Percentiles rank a stretch among this genome's conserved stretches.
phyloP scores from a whole-genome alignment of 2,113 vertebrate genomes.

The Thoracochromis brauschi region DNA sequence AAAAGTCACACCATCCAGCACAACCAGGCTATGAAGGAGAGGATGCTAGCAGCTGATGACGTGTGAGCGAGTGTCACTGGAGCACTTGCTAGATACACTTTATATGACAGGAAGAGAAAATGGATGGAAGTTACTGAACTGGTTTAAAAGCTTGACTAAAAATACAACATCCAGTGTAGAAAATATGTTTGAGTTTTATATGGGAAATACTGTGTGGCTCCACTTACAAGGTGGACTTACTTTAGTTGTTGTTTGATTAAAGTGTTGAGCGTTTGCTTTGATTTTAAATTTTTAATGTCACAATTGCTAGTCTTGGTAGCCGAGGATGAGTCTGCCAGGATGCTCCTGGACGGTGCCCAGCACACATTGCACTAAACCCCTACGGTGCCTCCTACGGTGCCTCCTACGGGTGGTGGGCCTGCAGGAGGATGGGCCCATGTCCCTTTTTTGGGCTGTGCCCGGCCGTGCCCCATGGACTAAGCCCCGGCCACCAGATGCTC shows the following conservation, averaged over 20 bases:
- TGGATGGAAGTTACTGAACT: background rate
- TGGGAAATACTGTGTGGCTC: background rate
- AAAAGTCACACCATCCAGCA: background rate
- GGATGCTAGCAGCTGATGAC: background rate
- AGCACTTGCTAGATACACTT: background rate
- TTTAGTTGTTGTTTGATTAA: background rate
- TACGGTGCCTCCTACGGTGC: fast-evolving
- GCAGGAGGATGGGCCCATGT: background rate
- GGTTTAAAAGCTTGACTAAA: background rate
- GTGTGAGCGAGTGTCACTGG: background rate
- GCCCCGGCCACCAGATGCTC: fast-evolving
- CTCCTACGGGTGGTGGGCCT: fast-evolving
- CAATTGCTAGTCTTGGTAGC: background rate
- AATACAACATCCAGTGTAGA: background rate
- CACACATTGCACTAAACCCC: background rate
- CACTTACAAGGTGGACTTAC: fast-evolving
- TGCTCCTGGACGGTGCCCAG: fast-evolving
- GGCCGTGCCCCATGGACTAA: fast-evolving
- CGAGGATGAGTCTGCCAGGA: fast-evolving
- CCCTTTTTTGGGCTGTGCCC: background rate
- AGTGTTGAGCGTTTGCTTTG: background rate
- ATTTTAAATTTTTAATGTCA: background rate
- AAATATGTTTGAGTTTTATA: background rate
- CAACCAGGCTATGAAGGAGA: background rate
- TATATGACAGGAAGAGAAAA: background rate